Evolutionary conservation across 2,113 vertebrate genomes (phyloP).

Genomic region (Spilogale gracilis): DNA sequence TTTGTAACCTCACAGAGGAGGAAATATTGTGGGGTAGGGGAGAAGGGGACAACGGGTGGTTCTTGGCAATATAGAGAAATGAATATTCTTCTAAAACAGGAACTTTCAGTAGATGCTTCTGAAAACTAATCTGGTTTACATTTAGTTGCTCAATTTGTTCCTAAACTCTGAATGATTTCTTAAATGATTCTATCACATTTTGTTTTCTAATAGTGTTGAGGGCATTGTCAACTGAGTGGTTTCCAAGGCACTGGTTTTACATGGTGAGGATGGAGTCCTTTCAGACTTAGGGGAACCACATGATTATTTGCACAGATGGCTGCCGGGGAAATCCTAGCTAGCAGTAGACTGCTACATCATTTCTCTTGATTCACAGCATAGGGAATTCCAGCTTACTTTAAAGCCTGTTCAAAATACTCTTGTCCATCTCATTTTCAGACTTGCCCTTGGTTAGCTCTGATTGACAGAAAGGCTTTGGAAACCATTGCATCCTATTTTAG

Average conservation of each 20-base stretch:
- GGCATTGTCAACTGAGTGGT: accelerated
- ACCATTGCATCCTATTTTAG: too few species aligned
- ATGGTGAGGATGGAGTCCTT: neutral
- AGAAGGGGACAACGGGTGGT: neutral
- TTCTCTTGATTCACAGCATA: neutral
- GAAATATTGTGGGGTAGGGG: neutral
- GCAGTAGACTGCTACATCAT: accelerated
- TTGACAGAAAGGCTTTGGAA: slow-evolving; percentile 44
- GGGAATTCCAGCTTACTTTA: neutral
- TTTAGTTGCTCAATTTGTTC: slow-evolving; percentile 25
- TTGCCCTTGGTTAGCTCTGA: slow-evolving; percentile 6
- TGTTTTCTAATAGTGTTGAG: slow-evolving; percentile 5
- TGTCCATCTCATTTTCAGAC: slow-evolving; percentile 57
- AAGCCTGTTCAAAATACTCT: neutral
- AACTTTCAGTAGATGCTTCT: slow-evolving; percentile 32
- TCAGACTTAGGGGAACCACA: neutral
- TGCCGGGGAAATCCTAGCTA: neutral
- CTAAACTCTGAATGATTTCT: slow-evolving; percentile 9
- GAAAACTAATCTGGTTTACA: slow-evolving; percentile 16
- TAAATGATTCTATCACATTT: neutral
- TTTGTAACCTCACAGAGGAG: neutral
- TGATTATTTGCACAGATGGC: accelerated
- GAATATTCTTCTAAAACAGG: neutral
- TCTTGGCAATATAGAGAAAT: neutral
- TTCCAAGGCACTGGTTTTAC: neutral